Base-by-base conservation (phyloP, 2,888 invertebrate genomes). In the Siphlonurus alternatus region DNA sequence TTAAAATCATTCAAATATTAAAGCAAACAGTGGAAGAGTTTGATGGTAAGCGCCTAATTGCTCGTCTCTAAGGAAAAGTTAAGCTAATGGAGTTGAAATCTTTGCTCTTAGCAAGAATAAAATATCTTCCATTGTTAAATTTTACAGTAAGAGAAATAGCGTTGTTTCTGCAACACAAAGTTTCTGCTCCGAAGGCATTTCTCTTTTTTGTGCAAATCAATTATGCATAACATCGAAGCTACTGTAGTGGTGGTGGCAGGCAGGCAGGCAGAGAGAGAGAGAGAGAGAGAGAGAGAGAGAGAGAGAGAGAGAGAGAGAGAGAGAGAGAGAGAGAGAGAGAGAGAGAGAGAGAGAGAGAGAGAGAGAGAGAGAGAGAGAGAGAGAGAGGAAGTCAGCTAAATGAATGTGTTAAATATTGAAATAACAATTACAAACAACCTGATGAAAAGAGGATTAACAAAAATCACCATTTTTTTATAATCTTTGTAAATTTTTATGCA, bases 361-460 rank as follows among this genome's bases (percentile, higher is more conserved):
- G 5, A 38, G 38, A 38, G 38, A 38, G 38, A 38, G 38, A 38
- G 15, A 38, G 7, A 15, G 15, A 38, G 38, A 15, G 15, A 38
- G 15, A 10, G 38, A 38, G 15, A 38, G 38, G 38, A 38, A 38
- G 19, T 56, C 56, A n/a, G 7, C 60, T 61, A 53, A 64, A 64
- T 53, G 64, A 64, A 61, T 23, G 19, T 53, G 38, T 64, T 64
- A 64, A 64, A 64, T 64, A 64, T 64, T 64, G 51, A 64, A 64
- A 64, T 64, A 64, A 64, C 64, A 64, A 64, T 64, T 64, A 64
- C 64, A 53, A 61, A 64, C 56, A 56, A 56, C 20, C 56, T 56
- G 5, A 10, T 51, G 53, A 38, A 38, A 38, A 38, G 38, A 5
- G 38, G 38, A 38, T 38, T 38, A 10, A 38, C 38, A 10, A 10